These are phyloP conservation scores for Belgica antarctica DNA, from an alignment of 2,888 invertebrate genomes.

Conservation along the genomic window DNA sequence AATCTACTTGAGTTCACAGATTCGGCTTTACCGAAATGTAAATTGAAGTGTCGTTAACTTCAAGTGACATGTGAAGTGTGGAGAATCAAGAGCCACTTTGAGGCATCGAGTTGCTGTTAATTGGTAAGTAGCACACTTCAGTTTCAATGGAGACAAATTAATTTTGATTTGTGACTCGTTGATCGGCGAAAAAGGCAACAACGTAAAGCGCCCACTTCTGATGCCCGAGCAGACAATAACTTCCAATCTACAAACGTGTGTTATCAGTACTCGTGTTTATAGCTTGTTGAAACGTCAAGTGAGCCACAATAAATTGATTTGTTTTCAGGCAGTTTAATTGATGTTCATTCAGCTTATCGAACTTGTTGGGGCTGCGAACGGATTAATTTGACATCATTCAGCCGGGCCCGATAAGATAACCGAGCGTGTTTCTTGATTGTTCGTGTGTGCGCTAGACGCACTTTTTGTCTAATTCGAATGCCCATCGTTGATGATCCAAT, in stretches of 20 bases:
- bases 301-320: background rate
- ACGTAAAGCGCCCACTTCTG: background rate
- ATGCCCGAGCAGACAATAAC: background rate
- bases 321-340: slow-evolving; percentile 29
- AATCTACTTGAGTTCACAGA: too few species aligned
- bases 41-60: slow-evolving; percentile 8
- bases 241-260: background rate
- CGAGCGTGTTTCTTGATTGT: background rate
- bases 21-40: too few species aligned
- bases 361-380: background rate
- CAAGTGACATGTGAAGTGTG: slow-evolving; percentile 16
- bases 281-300: slow-evolving; percentile 10
- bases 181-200: background rate
- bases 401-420: background rate
- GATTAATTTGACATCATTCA: slow-evolving; percentile 17
- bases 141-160: slow-evolving; percentile 16
- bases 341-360: slow-evolving; percentile 23
- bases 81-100: slow-evolving; percentile 7
- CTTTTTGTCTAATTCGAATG: background rate
- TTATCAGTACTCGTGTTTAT: slow-evolving; percentile 27
- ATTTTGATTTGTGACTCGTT: slow-evolving; percentile 26
- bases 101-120: background rate
- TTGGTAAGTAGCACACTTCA: slow-evolving; percentile 11
- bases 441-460: too few species aligned
- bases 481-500: background rate